These are phyloP conservation scores for Galeruca laticollis DNA, from an alignment of 2,888 invertebrate genomes.

Conservation along the genomic window DNA sequence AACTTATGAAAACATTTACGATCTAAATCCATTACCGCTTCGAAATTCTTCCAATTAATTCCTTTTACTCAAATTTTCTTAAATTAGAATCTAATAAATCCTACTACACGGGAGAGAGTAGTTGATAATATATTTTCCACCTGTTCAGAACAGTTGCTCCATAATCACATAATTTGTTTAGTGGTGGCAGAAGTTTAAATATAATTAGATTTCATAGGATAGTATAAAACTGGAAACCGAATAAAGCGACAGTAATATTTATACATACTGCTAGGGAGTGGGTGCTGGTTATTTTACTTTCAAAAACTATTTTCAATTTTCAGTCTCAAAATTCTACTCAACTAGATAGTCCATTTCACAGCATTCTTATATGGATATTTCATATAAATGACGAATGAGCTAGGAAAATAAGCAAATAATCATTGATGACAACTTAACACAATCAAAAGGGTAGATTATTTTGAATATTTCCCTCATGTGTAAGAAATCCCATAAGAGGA, in stretches of 20 bases:
- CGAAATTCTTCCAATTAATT: background rate
- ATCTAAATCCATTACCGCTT: no score
- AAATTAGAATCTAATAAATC: conserved; percentile 13
- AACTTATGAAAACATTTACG: no score
- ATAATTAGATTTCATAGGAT: background rate
- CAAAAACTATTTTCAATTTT: no score
- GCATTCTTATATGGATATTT: no score
- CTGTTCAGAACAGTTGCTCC: conserved; percentile 1
- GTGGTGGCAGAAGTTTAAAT: background rate
- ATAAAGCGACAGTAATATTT: background rate
- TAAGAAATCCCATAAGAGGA: no score
- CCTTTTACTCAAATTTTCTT: background rate
- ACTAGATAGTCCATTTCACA: no score
- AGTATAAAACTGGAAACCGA: background rate
- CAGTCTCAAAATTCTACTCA: no score
- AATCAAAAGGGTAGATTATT: no score
- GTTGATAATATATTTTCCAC: conserved; percentile 11
- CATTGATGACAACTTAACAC: no score
- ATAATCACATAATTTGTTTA: background rate
- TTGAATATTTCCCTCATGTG: no score
- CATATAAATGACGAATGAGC: no score
- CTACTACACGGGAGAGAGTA: background rate
- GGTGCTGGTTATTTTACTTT: background rate
- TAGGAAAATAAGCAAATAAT: no score
- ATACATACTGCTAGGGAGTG: background rate